Evolutionary conservation across 1,140 invertebrate species (phyloP).

Genomic region (Heliconius himera): DNA sequence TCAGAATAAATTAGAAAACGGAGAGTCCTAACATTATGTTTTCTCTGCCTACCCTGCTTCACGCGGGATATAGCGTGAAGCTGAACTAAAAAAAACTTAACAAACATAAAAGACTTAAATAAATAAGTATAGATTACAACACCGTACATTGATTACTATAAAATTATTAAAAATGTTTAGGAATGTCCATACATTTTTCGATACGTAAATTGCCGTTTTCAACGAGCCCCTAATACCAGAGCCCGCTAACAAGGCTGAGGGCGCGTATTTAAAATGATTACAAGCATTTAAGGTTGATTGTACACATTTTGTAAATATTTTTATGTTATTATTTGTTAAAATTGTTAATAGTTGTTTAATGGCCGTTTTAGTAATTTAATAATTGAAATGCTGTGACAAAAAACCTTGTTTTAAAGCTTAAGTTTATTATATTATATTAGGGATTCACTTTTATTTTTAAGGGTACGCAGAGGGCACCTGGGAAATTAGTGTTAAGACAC

Average conservation of each 20-base stretch:
- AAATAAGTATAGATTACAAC: neutral
- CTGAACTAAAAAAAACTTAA: neutral
- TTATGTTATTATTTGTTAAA: neutral
- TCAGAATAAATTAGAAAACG: too few relatives aligned
- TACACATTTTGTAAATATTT: slow-evolving; percentile 53
- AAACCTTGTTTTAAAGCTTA: neutral
- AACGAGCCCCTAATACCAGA: slow-evolving; percentile 60
- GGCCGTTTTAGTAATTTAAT: neutral
- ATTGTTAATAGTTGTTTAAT: neutral
- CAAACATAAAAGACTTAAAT: neutral
- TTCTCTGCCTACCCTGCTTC: too few relatives aligned
- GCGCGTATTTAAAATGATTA: slow-evolving; percentile 63
- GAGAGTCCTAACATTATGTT: too few relatives aligned
- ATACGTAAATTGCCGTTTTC: slow-evolving; percentile 68
- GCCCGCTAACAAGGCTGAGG: slow-evolving; percentile 42
- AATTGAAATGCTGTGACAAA: neutral
- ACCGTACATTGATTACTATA: slow-evolving; percentile 18
- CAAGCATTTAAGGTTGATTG: slow-evolving; percentile 69
- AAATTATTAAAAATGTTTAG: slow-evolving; percentile 14
- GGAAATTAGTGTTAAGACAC: too few relatives aligned
- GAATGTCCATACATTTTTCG: slow-evolving; percentile 40
- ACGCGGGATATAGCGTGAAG: too few relatives aligned
- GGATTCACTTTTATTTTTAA: too few relatives aligned
- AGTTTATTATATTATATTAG: too few relatives aligned
- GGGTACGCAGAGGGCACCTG: too few relatives aligned